Evolutionary conservation across 2,113 vertebrate genomes (phyloP), one percentile per base, ranked within the genome.

Genomic region (Gnathonemus longibarbis): DNA sequence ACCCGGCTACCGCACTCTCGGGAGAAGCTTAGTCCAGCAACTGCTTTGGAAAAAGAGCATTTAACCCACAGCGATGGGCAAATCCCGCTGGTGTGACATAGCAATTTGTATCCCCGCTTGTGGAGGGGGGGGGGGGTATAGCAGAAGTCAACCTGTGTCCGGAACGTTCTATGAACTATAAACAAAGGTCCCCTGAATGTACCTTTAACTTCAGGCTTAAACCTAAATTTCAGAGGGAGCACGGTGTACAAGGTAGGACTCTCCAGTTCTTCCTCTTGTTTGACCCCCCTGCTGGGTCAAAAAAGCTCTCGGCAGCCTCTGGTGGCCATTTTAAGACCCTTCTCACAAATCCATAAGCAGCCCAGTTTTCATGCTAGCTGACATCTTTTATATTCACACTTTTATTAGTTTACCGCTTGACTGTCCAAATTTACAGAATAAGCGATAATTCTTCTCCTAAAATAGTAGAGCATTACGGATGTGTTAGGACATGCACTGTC

Each of bases 341-440:
- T 39, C 83, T 48, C 45, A 48, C 39, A n/a, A 8, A 84, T n/a
- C 77, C 77, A 31, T 31, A 70, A n/a, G 83, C 19, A 84, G 83
- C 83, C 24, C 45, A 84, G 83, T 46, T 48, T 80, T 80, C 31
- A 80, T 35, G 74, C 13, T 19, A 42, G 45, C 83, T 83, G 19
- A 42, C 8, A 21, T 74, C 77, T 84, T 74, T 85, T 88, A 74
- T 56, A 53, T 87, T 86, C n/a, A 9, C 56, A 42, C 24, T 83
- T 91, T 89, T 89, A 89, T 87, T 89, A 77, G 62, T 91, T 90
- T 90, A 62, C 83, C 8, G 46, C 48, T 52, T 83, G 84, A 88
- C 90, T 86, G 90, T n/a, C 21, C 27, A 77, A 48, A 84, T 56
- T 39, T 77, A 49, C 21, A 89, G 21, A 85, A 89, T 39, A 21